Conservation (phyloP, 2,113 vertebrate genomes). For the Xiphorhynchus elegans region DNA sequence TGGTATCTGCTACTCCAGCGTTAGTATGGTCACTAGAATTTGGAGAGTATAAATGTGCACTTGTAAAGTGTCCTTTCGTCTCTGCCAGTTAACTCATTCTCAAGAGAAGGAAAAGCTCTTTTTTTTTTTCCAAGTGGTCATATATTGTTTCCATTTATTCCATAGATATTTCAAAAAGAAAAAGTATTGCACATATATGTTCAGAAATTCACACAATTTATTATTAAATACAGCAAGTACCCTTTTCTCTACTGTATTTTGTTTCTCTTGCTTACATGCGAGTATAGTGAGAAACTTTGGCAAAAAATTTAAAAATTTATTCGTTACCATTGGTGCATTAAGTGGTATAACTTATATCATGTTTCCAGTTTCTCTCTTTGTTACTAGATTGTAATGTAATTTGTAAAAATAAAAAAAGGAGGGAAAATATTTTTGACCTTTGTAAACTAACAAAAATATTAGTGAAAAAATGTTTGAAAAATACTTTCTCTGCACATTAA, state of each 20-base stretch:
- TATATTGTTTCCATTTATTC: constrained; percentile 8
- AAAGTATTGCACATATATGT: background rate
- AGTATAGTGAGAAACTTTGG: background rate
- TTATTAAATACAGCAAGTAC: background rate
- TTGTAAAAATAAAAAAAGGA: background rate
- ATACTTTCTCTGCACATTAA: background rate
- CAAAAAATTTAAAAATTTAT: background rate
- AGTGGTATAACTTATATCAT: background rate
- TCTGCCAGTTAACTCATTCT: background rate
- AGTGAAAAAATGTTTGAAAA: background rate
- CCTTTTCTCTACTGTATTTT: background rate
- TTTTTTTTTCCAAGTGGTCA: background rate
- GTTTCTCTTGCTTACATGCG: background rate
- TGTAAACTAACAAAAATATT: background rate
- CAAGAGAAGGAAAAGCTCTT: background rate
- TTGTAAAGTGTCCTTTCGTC: background rate
- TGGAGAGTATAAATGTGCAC: background rate
- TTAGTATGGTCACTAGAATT: background rate
- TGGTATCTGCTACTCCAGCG: background rate
- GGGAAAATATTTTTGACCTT: background rate
- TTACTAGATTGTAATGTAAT: background rate
- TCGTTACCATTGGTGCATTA: background rate
- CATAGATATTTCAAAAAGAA: background rate
- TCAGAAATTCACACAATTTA: background rate
- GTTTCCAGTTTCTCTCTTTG: background rate